Evolutionary conservation across 2,113 vertebrate species (phyloP).

Genomic region (Grammomys surdaster): DNA sequence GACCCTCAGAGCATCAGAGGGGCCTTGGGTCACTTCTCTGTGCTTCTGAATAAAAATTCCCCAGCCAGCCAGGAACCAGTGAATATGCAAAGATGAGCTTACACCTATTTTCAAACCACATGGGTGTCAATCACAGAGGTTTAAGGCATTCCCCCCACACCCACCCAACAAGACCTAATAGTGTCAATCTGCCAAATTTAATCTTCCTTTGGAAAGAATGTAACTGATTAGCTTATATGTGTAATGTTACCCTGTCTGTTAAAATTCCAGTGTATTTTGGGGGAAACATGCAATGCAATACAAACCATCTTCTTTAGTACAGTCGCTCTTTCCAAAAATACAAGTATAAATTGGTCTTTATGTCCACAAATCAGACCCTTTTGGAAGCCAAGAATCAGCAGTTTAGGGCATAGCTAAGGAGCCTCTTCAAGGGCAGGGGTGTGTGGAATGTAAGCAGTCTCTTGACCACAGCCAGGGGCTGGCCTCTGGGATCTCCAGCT

Average conservation of each 20-base stretch:
- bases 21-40: background rate
- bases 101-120: background rate
- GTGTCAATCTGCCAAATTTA: slow-evolving; percentile 33
- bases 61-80: background rate
- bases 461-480: slow-evolving; percentile 31
- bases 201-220: slow-evolving; percentile 28
- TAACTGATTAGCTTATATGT: background rate
- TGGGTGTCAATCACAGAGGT: background rate
- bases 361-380: background rate
- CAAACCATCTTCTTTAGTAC: background rate
- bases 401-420: background rate
- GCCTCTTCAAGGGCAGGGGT: background rate
- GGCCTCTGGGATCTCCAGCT: background rate
- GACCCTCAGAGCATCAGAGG: background rate
- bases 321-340: background rate
- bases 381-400: background rate
- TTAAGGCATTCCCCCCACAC: background rate
- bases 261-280: background rate
- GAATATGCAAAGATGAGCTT: background rate
- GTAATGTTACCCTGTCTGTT: background rate
- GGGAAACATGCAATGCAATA: background rate
- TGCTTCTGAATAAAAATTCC: background rate
- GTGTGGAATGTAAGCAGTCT: background rate
- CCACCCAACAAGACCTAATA: background rate
- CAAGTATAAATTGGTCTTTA: background rate